Evolutionary conservation across 1,140 invertebrate genomes (phyloP), one percentile per base, ranked within the genome.

Genomic region (Fopius arisanus): DNA sequence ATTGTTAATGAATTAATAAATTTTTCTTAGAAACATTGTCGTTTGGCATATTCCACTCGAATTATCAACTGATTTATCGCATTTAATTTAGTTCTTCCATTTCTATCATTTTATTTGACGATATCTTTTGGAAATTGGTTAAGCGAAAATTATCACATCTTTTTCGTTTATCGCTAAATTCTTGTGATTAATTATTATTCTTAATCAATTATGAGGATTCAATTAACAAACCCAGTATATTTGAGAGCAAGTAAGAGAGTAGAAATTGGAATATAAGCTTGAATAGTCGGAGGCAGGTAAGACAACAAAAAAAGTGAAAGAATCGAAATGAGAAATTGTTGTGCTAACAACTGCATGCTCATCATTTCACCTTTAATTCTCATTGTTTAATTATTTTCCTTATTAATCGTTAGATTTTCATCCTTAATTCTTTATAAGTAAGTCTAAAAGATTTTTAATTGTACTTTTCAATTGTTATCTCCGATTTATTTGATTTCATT

Each of bases 1-100:
- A 48, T n/a, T 73, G 75, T 81, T 77, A 85, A 83, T 86, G 84
- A 80, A 79, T 85, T 84, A 86, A 86, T 86, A 86, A 86, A 86
- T 82, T 84, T 85, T 86, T 85, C 79, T 81, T 84, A 85, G 71
- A 76, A 84, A 85, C 81, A 86, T 84, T 86, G 81, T 81, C 80
- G 74, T 48, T 84, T 84, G 79, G 77, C 48, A 83, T 84, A 79
- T 83, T 83, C 76, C 71, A 48, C 14, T 48, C 41, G 54, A 59
- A 26, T 59, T 78, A 77, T 73, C 70, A 71, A 68, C 77, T 70
- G 43, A 67, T 77, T 66, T 78, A 21, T 78, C 67, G 74, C 51
- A 51, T 73, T 72, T 51, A 41, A 33, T 67, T 73, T 74, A 43
- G 62, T 70, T 73, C 70, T 65, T 23, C 67, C 37, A 68, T 67